Evolutionary conservation across 35 echinoderm and acorn worm genomes (phyloP).

Genomic region (Ophiothrix spiculata): DNA sequence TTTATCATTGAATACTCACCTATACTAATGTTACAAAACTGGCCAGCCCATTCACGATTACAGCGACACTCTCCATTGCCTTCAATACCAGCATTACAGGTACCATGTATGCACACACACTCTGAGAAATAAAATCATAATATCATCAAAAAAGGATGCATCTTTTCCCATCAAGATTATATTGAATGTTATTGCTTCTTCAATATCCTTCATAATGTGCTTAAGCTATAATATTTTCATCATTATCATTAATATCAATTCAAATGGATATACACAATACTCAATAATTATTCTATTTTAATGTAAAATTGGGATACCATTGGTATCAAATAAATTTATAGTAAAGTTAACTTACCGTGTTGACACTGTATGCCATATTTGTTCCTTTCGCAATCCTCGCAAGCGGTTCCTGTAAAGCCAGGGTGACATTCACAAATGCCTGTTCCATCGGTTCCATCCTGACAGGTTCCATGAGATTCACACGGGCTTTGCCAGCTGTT

Average conservation of each 20-base stretch:
- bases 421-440: constrained; percentile 32
- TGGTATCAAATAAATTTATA: no score
- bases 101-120: constrained; percentile 36
- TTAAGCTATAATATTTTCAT: no score
- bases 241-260: not conserved
- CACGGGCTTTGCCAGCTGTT: constrained; percentile 10
- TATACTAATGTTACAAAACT: constrained; percentile 22
- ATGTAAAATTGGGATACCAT: no score
- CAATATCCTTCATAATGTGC: no score
- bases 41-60: constrained; percentile 16
- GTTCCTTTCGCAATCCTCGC: constrained; percentile 27
- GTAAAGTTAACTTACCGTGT: constrained; percentile 19
- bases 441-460: constrained; percentile 6
- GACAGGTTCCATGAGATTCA: constrained; percentile 29
- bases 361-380: constrained; percentile 41
- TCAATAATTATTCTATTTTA: no score
- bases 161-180: no score
- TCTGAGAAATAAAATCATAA: constrained; percentile 15
- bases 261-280: no score
- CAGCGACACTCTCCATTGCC: constrained; percentile 47
- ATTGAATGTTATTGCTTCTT: no score
- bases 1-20: no score
- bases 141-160: constrained; percentile 1
- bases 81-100: constrained; percentile 30
- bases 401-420: constrained; percentile 27